Percentiles rank a stretch among this genome's conserved stretches.
Evolutionary conservation across 2,888 invertebrate genomes (phyloP).

Genomic region (Pegoplata infirma): DNA sequence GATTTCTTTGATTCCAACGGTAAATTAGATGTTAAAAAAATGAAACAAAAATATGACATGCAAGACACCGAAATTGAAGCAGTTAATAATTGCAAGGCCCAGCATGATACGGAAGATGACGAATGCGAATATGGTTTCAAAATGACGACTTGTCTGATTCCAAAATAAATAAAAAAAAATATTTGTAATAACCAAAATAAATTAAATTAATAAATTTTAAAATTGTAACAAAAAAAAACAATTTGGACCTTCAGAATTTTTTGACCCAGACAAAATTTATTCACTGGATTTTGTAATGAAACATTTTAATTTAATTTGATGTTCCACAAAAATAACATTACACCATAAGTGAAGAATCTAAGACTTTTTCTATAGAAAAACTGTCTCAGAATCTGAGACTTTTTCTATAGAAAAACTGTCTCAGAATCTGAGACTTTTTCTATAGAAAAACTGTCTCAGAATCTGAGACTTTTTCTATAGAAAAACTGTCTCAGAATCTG

Average conservation of each 20-base stretch:
- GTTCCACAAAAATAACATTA: too few relatives aligned
- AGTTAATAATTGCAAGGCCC: slow-evolving; percentile 44
- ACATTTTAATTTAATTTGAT: neutral
- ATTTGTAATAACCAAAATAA: neutral
- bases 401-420: too few relatives aligned
- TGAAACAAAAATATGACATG: neutral
- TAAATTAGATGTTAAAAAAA: slow-evolving; percentile 19
- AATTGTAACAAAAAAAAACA: neutral
- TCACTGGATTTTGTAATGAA: neutral
- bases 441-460: too few relatives aligned
- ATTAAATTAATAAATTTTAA: neutral
- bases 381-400: too few relatives aligned
- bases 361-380: too few relatives aligned
- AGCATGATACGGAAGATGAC: slow-evolving; percentile 50
- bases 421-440: too few relatives aligned
- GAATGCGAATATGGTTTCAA: slow-evolving; percentile 48
- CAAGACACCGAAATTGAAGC: neutral
- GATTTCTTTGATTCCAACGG: slow-evolving; percentile 28
- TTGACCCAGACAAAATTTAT: neutral
- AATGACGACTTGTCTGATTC: slow-evolving; percentile 10
- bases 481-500: too few relatives aligned
- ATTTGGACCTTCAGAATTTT: neutral
- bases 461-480: too few relatives aligned
- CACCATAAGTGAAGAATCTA: too few relatives aligned
- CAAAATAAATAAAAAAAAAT: neutral